Conservation (phyloP, 2,113 vertebrate species). For the Clarias gariepinus region DNA sequence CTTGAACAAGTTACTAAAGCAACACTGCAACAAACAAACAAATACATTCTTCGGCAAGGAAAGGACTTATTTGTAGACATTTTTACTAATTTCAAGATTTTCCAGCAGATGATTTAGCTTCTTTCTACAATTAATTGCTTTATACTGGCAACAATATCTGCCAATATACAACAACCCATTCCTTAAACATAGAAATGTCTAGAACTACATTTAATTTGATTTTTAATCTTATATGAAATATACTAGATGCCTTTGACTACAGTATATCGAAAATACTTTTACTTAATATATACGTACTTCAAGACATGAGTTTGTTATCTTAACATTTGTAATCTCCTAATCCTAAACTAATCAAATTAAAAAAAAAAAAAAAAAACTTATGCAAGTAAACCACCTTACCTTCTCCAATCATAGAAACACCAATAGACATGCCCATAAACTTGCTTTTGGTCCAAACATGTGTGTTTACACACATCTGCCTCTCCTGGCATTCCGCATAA, state of each 20-base stretch:
- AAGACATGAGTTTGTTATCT: neutral
- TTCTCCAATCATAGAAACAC: conserved; percentile 96
- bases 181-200: neutral
- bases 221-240: neutral
- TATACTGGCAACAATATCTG: neutral
- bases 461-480: conserved; percentile 90
- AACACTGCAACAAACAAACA: neutral
- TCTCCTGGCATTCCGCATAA: conserved; percentile 93
- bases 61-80: too few species aligned
- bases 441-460: conserved; percentile 99
- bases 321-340: neutral
- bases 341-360: neutral
- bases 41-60: neutral
- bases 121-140: neutral
- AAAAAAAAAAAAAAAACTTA: neutral
- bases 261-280: neutral
- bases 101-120: neutral
- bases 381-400: conserved; percentile 71
- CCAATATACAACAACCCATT: neutral
- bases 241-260: neutral
- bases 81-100: neutral
- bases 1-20: neutral
- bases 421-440: conserved; percentile 99
- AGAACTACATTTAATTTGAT: neutral
- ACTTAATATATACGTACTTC: neutral